Evolutionary conservation across 2,888 invertebrate genomes (phyloP).

Genomic region (Pediacus dermestoides): DNA sequence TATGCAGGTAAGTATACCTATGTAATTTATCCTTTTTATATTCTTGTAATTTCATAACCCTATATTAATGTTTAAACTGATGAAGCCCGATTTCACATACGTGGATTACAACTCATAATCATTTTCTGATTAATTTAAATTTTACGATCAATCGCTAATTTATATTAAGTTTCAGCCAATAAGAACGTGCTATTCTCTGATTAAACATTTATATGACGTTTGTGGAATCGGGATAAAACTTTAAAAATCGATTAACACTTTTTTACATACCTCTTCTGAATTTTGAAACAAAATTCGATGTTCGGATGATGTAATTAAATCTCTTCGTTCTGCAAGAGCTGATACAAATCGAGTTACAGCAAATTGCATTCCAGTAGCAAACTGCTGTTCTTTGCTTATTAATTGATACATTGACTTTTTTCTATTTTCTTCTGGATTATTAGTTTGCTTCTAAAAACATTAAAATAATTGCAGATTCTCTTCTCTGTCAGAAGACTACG

Average conservation of each 20-base stretch:
- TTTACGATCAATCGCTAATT: no score
- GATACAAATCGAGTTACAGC: constrained; percentile 75
- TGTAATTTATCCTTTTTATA: no score
- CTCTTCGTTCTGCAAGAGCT: constrained; percentile 70
- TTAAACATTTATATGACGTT: not conserved
- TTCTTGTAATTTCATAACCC: no score
- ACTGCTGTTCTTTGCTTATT: constrained; percentile 74
- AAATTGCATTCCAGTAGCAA: constrained; percentile 72
- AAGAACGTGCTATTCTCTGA: no score
- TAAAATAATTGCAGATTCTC: constrained; percentile 1
- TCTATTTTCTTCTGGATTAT: constrained; percentile 58
- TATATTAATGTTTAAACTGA: no score
- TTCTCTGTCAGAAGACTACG: not conserved
- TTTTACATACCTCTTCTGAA: constrained; percentile 66
- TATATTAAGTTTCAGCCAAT: no score
- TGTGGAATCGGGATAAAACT: not conserved
- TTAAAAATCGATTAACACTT: not conserved
- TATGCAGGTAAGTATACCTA: no score
- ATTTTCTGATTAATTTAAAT: no score
- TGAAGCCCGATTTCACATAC: no score
- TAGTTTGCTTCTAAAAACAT: constrained; percentile 40
- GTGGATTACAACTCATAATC: no score
- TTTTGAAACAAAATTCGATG: constrained; percentile 81
- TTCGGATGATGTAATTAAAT: constrained; percentile 71
- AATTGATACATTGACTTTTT: constrained; percentile 72